phyloP scores from a whole-genome alignment of 2,888 invertebrate species.

The Orchestes rusci region DNA sequence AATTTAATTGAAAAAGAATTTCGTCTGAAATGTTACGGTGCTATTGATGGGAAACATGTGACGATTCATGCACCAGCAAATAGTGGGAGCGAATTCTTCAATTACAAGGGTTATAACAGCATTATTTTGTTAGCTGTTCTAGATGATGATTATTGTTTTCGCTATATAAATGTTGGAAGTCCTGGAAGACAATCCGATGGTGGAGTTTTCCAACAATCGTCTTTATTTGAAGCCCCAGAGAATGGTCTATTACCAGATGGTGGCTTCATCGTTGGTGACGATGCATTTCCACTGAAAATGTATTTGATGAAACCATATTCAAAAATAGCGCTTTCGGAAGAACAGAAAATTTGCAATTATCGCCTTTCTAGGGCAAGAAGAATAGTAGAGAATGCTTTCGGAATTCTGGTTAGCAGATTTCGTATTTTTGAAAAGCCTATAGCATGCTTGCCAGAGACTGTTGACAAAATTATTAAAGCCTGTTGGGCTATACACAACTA shows the following conservation, averaged over 20 bases:
- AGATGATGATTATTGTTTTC: too few species aligned
- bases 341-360: conserved; percentile 5
- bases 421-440: conserved; percentile 7
- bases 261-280: conserved; percentile 4
- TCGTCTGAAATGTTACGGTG: conserved; percentile 5
- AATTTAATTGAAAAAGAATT: conserved; percentile 7
- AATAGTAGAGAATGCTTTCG: too few species aligned
- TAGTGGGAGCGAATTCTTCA: too few species aligned
- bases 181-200: too few species aligned
- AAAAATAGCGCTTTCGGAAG: conserved; percentile 1
- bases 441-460: conserved; percentile 8
- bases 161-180: too few species aligned
- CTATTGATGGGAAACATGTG: too few species aligned
- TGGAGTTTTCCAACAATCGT: too few species aligned
- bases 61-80: too few species aligned
- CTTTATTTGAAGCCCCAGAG: conserved; percentile 4
- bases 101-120: too few species aligned
- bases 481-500: neutral
- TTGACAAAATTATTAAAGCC: conserved; percentile 11
- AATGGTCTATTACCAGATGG: conserved; percentile 8
- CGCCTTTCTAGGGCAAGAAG: conserved; percentile 4
- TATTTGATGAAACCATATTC: too few species aligned
- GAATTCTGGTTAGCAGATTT: conserved; percentile 6
- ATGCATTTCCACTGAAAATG: too few species aligned
- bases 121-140: too few species aligned